A percentile compares a stretch with the other conserved stretches of the same genome.
Evolutionary conservation across 2,888 invertebrate species (phyloP).

Genomic region (Diaprepes abbreviatus): DNA sequence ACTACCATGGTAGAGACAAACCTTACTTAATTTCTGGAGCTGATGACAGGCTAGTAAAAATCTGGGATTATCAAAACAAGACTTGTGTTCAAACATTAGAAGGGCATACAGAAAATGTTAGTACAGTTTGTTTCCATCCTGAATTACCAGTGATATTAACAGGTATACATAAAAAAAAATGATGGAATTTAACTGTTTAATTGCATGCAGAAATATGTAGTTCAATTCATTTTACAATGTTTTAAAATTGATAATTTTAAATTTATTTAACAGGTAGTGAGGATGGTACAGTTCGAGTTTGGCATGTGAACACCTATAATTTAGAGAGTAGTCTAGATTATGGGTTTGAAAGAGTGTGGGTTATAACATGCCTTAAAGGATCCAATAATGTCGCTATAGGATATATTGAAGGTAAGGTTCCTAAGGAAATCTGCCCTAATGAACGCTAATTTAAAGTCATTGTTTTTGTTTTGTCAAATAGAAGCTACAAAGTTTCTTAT

Average conservation of each 20-base stretch:
- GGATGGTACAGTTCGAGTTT: conserved; percentile 96
- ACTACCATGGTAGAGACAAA: conserved; percentile 98
- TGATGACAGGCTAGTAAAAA: conserved; percentile 97
- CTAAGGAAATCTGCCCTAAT: too few relatives aligned
- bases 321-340: conserved; percentile 97
- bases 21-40: conserved; percentile 99
- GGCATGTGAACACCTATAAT: conserved; percentile 99
- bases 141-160: conserved; percentile 90
- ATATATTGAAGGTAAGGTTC: conserved; percentile 45
- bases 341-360: conserved; percentile 98
- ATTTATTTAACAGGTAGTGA: conserved; percentile 83
- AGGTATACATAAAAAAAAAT: conserved; percentile 19
- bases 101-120: conserved; percentile 96
- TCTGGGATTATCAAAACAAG: conserved; percentile 99
- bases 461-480: too few relatives aligned
- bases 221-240: too few relatives aligned
- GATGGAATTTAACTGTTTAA: too few relatives aligned
- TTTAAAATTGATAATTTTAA: not conserved
- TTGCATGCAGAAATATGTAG: too few relatives aligned
- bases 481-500: too few relatives aligned
- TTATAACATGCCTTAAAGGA: conserved; percentile 91
- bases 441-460: too few relatives aligned
- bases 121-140: conserved; percentile 97
- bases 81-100: conserved; percentile 99
- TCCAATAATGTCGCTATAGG: conserved; percentile 95